These are phyloP conservation scores for Chrysopilus asiliformis DNA, from an alignment of 2,888 invertebrate species.

Conservation along the genomic window DNA sequence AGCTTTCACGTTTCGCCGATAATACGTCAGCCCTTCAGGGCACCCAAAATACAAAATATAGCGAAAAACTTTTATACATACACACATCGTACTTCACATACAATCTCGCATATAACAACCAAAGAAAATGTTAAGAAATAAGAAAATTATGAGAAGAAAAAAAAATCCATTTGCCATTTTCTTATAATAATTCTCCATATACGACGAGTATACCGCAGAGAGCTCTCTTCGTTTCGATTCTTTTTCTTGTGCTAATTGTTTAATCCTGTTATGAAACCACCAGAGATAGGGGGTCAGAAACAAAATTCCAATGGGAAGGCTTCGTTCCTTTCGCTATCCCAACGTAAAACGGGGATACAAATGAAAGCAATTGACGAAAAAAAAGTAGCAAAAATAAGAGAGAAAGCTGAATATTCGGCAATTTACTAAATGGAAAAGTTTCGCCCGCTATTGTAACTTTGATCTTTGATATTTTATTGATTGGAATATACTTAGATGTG, in stretches of 20 bases:
- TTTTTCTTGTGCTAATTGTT: background rate
- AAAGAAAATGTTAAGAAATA: background rate
- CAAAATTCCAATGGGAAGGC: no score
- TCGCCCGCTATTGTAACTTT: background rate
- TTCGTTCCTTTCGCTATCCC: no score
- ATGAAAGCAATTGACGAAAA: no score
- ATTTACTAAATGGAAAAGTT: background rate
- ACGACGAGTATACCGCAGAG: background rate
- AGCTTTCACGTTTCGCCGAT: no score
- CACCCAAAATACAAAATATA: no score
- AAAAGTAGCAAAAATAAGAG: no score
- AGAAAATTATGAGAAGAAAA: background rate
- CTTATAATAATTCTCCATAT: background rate
- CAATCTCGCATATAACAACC: no score
- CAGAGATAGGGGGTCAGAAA: background rate
- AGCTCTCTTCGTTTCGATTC: background rate
- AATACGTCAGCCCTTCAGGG: no score
- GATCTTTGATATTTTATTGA: conserved; percentile 2
- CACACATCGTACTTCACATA: no score
- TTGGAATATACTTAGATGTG: background rate
- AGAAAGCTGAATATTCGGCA: no score
- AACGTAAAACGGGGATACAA: no score
- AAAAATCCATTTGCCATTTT: background rate
- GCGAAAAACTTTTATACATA: no score
- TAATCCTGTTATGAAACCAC: background rate